These are phyloP conservation scores for Eupeodes luniger DNA, from an alignment of 2,888 invertebrate species.

Conservation along the genomic window DNA sequence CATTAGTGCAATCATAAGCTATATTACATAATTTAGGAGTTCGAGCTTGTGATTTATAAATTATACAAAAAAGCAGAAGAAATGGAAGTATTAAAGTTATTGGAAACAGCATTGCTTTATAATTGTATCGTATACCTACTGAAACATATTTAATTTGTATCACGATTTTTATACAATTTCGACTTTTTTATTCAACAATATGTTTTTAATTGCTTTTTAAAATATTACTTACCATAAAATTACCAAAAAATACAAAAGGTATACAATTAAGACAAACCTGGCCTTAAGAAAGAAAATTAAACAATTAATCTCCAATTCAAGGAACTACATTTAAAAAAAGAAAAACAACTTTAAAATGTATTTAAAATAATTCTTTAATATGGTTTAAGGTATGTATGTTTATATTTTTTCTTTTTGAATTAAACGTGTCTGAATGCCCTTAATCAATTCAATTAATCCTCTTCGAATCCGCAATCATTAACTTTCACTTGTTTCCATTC, in stretches of 20 bases:
- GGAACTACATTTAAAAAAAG: no score
- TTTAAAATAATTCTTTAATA: no score
- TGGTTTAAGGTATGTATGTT: not conserved
- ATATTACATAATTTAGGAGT: not conserved
- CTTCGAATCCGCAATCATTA: slow-evolving; percentile 77
- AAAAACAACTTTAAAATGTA: no score
- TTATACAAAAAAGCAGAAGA: not conserved
- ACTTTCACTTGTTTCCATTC: slow-evolving; percentile 76
- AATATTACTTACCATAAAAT: no score
- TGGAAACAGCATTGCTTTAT: not conserved
- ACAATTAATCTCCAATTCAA: no score
- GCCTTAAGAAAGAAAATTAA: no score
- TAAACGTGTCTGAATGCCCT: not conserved
- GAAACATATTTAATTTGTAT: not conserved
- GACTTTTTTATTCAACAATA: not conserved
- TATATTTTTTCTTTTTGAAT: not conserved
- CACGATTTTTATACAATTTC: not conserved
- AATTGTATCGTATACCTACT: no score
- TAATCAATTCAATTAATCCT: slow-evolving; percentile 21
- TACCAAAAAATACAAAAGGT: no score
- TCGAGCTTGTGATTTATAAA: not conserved
- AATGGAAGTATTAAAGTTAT: not conserved
- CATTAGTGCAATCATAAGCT: slow-evolving; percentile 33
- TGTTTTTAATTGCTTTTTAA: not conserved
- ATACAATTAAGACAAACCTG: no score